These are phyloP conservation scores for Motacilla alba DNA, from an alignment of 2,113 vertebrate species.

Conservation along the genomic window DNA sequence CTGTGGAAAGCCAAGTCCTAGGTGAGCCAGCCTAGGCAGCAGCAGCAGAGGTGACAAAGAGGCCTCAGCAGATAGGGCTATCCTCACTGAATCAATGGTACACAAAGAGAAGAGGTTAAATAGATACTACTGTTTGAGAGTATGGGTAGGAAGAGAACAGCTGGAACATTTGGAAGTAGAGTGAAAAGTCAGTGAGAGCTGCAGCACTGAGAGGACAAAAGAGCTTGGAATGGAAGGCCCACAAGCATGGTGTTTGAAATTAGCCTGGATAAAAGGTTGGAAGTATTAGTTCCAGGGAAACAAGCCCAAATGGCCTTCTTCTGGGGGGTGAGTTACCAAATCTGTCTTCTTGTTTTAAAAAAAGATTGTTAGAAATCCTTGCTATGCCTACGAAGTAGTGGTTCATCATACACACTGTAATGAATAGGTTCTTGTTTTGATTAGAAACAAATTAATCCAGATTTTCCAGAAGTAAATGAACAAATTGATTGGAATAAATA, in stretches of 20 bases:
- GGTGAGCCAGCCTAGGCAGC: background rate
- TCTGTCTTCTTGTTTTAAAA: background rate
- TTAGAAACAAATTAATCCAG: slow-evolving; percentile 2
- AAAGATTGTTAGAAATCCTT: background rate
- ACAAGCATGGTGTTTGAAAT: background rate
- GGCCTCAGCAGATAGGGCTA: background rate
- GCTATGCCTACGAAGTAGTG: background rate
- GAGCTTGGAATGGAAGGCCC: background rate
- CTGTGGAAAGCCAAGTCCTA: background rate
- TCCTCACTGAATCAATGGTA: background rate
- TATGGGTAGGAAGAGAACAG: background rate
- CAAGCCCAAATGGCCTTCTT: background rate
- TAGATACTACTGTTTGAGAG: background rate
- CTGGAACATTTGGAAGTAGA: background rate
- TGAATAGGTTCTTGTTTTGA: background rate
- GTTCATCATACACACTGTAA: background rate
- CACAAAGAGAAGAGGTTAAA: background rate
- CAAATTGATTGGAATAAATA: slow-evolving; percentile 10
- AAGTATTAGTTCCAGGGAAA: background rate
- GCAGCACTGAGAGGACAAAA: background rate
- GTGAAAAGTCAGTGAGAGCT: background rate
- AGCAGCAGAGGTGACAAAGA: background rate
- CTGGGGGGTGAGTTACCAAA: background rate
- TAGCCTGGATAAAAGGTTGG: background rate
- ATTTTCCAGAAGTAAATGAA: background rate